phyloP scores from a whole-genome alignment of 2,113 vertebrate species.

The Pluvianellus socialis region DNA sequence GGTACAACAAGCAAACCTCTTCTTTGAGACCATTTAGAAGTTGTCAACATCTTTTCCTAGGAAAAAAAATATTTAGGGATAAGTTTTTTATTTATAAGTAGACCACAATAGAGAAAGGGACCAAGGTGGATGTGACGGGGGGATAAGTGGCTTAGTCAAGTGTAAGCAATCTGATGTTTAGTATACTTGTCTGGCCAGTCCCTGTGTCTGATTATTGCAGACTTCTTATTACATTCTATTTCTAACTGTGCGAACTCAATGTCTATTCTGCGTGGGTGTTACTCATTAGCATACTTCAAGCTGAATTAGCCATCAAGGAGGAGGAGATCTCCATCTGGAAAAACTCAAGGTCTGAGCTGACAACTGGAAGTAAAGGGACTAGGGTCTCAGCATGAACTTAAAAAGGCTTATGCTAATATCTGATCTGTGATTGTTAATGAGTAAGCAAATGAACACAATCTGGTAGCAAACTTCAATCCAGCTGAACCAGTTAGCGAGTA shows the following conservation, averaged over 20 bases:
- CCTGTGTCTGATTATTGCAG: background rate
- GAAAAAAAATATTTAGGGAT: background rate
- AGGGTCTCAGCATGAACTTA: background rate
- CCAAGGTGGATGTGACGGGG: background rate
- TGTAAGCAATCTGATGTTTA: background rate
- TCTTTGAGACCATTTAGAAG: no score
- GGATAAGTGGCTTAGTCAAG: background rate
- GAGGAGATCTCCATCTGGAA: background rate
- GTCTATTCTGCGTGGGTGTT: background rate
- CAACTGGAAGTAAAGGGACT: background rate
- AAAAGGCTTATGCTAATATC: background rate
- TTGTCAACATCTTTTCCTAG: no score
- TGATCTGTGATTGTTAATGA: background rate
- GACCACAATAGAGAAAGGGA: background rate
- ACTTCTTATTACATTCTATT: background rate
- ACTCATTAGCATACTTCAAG: background rate
- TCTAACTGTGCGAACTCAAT: background rate
- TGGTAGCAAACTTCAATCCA: background rate
- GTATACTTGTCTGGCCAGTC: background rate
- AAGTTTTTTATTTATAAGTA: background rate
- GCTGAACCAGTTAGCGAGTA: background rate
- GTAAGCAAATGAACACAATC: background rate
- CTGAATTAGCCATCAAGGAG: background rate
- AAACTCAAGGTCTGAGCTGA: background rate
- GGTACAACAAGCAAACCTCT: no score